Conservation (phyloP, 2,113 vertebrate species). For the Odocoileus hemionus region DNA sequence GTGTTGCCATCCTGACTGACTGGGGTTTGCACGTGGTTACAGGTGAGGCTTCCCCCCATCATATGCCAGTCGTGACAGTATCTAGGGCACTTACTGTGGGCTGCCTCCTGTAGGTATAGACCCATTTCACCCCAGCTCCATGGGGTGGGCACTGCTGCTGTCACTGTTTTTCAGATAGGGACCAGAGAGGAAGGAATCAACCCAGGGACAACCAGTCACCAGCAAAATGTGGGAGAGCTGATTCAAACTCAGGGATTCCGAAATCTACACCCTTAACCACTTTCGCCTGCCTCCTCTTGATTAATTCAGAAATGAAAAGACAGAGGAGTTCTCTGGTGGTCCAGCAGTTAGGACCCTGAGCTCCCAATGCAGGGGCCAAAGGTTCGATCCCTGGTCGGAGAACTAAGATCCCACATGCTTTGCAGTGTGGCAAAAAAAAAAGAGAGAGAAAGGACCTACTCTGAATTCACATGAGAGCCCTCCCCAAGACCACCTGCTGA, state of each 20-base stretch:
- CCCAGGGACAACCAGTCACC: neutral
- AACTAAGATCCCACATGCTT: neutral
- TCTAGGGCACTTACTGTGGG: accelerated
- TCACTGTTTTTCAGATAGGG: neutral
- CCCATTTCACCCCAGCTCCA: too few relatives aligned
- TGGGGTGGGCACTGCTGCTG: neutral
- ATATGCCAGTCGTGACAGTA: accelerated
- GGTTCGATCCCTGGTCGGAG: neutral
- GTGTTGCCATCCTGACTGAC: neutral
- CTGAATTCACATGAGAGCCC: neutral
- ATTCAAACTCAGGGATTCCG: neutral
- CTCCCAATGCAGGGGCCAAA: neutral
- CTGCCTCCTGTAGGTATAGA: neutral
- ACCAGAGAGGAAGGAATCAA: neutral
- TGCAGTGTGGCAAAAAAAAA: neutral
- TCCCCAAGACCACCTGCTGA: neutral
- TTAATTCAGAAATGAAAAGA: neutral
- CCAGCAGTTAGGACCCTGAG: neutral
- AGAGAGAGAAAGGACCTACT: neutral
- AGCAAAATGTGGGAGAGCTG: neutral
- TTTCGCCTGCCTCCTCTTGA: neutral
- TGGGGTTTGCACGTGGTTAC: neutral
- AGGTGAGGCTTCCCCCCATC: neutral
- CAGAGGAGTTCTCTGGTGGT: neutral
- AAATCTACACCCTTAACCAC: neutral